Base-by-base conservation (phyloP, 2,797 vertebrate genomes). In the Epinephelus coioides region DNA sequence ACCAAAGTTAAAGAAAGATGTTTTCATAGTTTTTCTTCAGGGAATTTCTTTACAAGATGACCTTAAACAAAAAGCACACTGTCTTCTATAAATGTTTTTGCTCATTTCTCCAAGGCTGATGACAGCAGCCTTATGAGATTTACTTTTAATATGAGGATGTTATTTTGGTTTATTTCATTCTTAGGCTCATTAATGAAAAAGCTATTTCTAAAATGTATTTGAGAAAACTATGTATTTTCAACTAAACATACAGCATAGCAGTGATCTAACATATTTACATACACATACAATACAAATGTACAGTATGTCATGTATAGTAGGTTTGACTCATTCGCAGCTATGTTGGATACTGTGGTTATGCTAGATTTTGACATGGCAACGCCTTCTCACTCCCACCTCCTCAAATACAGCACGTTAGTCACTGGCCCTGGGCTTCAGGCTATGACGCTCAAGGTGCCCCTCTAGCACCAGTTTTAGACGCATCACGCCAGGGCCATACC, bases 141-240 rank as follows among this genome's bases (percentile, higher is more conserved):
- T 74, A 23, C n/a, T 76, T 64, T 64, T 14, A 56, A 38, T 44
- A 11, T 8, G 49, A 34, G n/a, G 5, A 6, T 13, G 17, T 51
- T 60, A 60, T 54, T 65, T 56, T 75, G 53, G 21, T 75, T 83
- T 64, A 57, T 69, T 70, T 71, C 10, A 6, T 69, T 76, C 71
- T 65, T 2, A 67, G n/a, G 56, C 34, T 76, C 43, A 59, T 66
- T 69, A 69, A 30, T 30, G 18, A 56, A 46, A 56, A 46, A 25
- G 34, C 44, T 23, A 19, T n/a, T 68, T 55, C 23, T 27, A 71
- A 62, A 78, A 64, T 6, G 43, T 18, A 17, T 6, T 43, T 2
- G 1, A 30, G 27, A 30, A 30, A 30, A 30, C 1, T 5, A 57
- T 25, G 14, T 59, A 13, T 76, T 38, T 50, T 23, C 8, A 57